Percentiles rank a stretch among this genome's conserved stretches.
Conservation (phyloP, 2,797 vertebrate species). For the Acanthurus leucopareius region DNA sequence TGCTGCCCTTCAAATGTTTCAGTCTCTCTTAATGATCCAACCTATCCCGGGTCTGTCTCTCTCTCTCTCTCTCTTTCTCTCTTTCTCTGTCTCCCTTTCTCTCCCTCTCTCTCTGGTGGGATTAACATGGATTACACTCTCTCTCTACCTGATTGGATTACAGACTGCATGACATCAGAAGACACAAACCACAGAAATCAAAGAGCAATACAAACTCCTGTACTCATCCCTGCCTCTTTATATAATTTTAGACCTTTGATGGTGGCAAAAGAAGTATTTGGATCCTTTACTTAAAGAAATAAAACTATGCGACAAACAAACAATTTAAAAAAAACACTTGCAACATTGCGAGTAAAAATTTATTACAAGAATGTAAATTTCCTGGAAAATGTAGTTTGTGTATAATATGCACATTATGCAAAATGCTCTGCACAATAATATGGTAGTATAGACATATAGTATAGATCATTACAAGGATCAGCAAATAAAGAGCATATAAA, state of each 20-base stretch:
- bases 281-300: too few relatives aligned
- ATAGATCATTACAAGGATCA: too few relatives aligned
- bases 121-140: constrained; percentile 85
- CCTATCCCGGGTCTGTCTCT: constrained; percentile 56
- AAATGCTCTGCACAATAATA: too few relatives aligned
- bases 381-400: too few relatives aligned
- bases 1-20: constrained; percentile 59
- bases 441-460: too few relatives aligned
- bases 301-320: too few relatives aligned
- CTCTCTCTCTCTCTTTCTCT: constrained; percentile 66
- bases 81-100: constrained; percentile 68
- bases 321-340: too few relatives aligned
- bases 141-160: constrained; percentile 84
- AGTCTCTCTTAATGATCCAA: constrained; percentile 52
- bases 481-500: neutral
- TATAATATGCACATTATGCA: too few relatives aligned
- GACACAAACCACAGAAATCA: constrained; percentile 74
- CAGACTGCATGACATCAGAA: constrained; percentile 72
- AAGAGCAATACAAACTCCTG: constrained; percentile 60
- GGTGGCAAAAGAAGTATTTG: neutral
- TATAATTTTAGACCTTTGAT: neutral
- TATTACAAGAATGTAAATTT: too few relatives aligned
- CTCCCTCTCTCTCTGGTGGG: constrained; percentile 73
- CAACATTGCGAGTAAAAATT: too few relatives aligned
- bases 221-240: neutral